Conservation (phyloP, 2,113 vertebrate species). For the Uropsilus gracilis region DNA sequence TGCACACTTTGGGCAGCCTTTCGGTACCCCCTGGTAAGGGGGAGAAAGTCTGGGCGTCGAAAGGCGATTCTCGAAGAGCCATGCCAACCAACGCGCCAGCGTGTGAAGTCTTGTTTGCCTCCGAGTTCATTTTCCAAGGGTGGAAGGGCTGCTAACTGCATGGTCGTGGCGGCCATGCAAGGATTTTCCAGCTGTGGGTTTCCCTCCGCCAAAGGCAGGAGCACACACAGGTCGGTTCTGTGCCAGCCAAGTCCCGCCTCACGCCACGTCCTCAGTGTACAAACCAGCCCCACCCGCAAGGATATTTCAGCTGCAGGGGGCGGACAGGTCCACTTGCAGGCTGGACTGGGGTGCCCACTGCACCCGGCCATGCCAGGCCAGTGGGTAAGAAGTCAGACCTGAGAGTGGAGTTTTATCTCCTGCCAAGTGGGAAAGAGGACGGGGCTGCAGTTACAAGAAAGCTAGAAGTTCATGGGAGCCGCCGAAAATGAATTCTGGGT, state of each 20-base stretch:
- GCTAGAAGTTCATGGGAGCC: neutral
- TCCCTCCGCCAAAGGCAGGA: neutral
- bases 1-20: neutral
- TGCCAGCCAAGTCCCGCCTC: neutral
- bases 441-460: neutral
- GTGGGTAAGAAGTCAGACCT: neutral
- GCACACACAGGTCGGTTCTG: accelerated
- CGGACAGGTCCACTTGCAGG: no score
- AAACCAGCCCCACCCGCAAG: neutral
- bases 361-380: accelerated
- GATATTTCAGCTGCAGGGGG: no score
- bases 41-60: neutral
- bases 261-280: accelerated
- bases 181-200: neutral
- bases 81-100: accelerated
- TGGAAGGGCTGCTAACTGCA: neutral
- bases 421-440: neutral
- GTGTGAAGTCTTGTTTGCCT: neutral
- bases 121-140: neutral
- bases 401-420: neutral
- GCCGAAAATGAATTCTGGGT: neutral
- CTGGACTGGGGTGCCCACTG: no score
- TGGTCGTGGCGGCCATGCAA: no score
- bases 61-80: neutral
- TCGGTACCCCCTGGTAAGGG: neutral